A percentile compares a stretch with the other conserved stretches of the same genome.
Evolutionary conservation across 2,888 invertebrate genomes (phyloP).

Genomic region (Eupithecia vulgata): DNA sequence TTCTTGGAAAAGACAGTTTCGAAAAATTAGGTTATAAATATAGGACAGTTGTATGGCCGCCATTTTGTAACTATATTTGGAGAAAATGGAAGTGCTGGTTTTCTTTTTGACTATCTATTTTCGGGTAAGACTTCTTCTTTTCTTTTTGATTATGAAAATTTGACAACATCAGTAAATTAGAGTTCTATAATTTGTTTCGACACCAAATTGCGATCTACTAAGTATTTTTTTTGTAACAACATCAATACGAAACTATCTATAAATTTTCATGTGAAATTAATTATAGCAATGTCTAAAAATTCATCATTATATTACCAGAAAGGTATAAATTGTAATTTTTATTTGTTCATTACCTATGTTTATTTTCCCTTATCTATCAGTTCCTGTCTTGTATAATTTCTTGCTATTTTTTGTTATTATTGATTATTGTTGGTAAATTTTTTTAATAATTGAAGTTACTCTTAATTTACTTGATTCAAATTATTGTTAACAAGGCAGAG

Average conservation of each 20-base stretch:
- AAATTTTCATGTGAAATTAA: neutral
- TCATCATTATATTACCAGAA: no score
- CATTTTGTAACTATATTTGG: slow-evolving; percentile 11
- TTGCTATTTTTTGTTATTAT: no score
- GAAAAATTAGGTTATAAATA: slow-evolving; percentile 23
- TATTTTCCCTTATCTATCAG: no score
- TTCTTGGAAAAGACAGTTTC: slow-evolving; percentile 12
- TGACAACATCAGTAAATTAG: neutral
- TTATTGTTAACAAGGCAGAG: no score
- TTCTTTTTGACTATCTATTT: neutral
- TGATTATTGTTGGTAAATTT: no score
- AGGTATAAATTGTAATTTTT: no score
- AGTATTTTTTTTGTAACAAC: neutral
- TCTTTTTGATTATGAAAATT: neutral
- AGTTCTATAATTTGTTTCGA: neutral
- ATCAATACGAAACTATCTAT: neutral
- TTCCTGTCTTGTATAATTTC: no score
- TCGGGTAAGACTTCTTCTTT: slow-evolving; percentile 9
- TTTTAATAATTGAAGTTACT: no score
- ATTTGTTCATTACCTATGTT: no score
- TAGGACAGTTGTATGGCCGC: neutral
- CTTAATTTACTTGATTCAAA: no score
- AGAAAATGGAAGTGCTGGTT: slow-evolving; percentile 18
- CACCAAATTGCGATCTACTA: neutral
- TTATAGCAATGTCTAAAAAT: no score